Conservation (phyloP, 2,888 invertebrate species). For the Sepiola atlantica region DNA sequence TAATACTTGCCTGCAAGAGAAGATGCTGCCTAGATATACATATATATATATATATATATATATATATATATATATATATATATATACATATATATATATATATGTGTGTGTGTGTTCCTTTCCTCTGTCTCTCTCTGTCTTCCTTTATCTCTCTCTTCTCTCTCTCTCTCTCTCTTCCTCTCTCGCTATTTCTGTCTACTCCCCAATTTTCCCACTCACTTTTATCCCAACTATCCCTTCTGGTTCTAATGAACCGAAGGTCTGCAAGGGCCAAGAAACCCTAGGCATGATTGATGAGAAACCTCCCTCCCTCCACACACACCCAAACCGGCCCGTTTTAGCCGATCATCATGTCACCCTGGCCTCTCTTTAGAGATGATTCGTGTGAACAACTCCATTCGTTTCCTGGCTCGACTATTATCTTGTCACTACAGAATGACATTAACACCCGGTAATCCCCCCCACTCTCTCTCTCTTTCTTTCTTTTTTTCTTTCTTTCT, state of each 20-base stretch:
- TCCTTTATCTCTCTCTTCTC: neutral
- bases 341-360: constrained; percentile 19
- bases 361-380: constrained; percentile 12
- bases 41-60: no score
- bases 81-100: no score
- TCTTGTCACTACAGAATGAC: constrained; percentile 32
- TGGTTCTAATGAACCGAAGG: neutral
- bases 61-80: no score
- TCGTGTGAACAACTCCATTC: constrained; percentile 21
- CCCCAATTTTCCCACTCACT: neutral
- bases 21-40: no score
- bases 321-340: no score
- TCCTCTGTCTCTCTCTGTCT: neutral
- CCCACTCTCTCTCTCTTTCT: neutral
- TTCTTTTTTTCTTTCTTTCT: neutral
- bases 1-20: no score
- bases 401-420: constrained; percentile 12
- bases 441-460: neutral
- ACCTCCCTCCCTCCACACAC: neutral
- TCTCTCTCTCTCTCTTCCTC: neutral
- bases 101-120: neutral
- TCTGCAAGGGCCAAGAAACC: neutral
- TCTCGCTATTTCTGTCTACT: neutral
- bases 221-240: neutral
- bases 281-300: constrained; percentile 21